Evolutionary conservation across 2,888 invertebrate species (phyloP), one percentile per base, ranked within the genome.

Genomic region (Protula sp.): DNA sequence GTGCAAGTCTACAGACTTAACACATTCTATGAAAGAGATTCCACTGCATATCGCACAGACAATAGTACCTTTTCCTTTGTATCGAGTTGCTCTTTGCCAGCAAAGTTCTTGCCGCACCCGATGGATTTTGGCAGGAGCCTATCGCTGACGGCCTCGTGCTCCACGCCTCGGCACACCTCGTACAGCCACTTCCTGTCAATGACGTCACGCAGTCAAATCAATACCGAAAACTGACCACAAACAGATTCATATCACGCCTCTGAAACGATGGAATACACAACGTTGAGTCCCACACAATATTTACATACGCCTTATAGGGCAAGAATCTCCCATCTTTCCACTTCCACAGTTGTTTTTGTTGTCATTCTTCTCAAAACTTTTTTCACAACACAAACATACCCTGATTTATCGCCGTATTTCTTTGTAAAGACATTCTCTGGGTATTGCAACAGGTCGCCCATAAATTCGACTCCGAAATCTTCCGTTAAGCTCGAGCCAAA

Each of bases 71-170:
- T 77, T 55, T 75, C 74, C 60, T 67, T 73, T 2, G 78, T 77
- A 61, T 77, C 72, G 26, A 79, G 68, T 31, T 59, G 57, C 29
- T 74, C 72, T 62, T 71, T 73, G 4, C 80, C 97, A 1, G 88
- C 87, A 79, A 98, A 95, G 74, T 91, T 91, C 82, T 98, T 98
- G 77, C 93, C 91, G 74, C 94, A 94, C 0, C 94, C 97, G 70
- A 98, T 92, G 57, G 94, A 94, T 81, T 95, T 94, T 0, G 93
- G 86, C 58, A 93, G 86, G 64, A 92, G 87, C 66, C 92, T 86
- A 0, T 88, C 87, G 61, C 87, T 88, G 0, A 98, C 97, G 19
- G 90, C 88, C 73, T 97, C 97, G 64, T 87, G 81, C 75, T 97
- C 94, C 58, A 91, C 86, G 1, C 97, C 97, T 64, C 89, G 86